Evolutionary conservation across 2,888 invertebrate species (phyloP).

Genomic region (Ptycholaimellus sp.): DNA sequence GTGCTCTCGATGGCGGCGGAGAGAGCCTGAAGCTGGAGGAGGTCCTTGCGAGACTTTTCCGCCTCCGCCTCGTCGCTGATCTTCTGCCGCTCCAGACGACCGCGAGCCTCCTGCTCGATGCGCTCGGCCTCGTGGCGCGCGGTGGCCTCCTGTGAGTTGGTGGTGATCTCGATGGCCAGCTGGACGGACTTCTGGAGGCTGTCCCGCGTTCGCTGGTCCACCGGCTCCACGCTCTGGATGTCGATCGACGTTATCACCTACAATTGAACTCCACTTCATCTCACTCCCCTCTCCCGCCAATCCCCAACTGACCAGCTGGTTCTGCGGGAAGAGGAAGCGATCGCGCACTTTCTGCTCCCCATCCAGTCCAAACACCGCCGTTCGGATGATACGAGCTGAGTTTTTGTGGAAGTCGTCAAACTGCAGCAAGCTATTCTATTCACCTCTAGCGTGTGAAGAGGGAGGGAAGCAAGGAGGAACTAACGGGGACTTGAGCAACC

Average conservation of each 20-base stretch:
- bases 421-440: too few relatives aligned
- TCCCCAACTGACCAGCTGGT: constrained; percentile 29
- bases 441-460: too few relatives aligned
- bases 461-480: too few relatives aligned
- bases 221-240: constrained; percentile 34
- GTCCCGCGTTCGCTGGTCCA: constrained; percentile 33
- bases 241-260: constrained; percentile 33
- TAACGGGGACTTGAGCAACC: constrained; percentile 27
- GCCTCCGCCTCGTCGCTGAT: constrained; percentile 32
- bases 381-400: constrained; percentile 31
- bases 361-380: constrained; percentile 32
- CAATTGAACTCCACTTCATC: too few relatives aligned
- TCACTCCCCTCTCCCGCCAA: too few relatives aligned
- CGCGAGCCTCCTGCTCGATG: constrained; percentile 33
- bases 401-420: constrained; percentile 36
- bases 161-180: constrained; percentile 34
- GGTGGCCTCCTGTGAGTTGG: constrained; percentile 33
- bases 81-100: constrained; percentile 31
- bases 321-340: constrained; percentile 29
- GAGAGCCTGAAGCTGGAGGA: constrained; percentile 28
- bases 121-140: constrained; percentile 30
- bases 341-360: constrained; percentile 29
- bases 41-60: constrained; percentile 28
- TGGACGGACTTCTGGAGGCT: constrained; percentile 34
- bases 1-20: constrained; percentile 33